These are phyloP conservation scores for Habrosyne pyritoides DNA, from an alignment of 2,888 invertebrate species.

Conservation along the genomic window DNA sequence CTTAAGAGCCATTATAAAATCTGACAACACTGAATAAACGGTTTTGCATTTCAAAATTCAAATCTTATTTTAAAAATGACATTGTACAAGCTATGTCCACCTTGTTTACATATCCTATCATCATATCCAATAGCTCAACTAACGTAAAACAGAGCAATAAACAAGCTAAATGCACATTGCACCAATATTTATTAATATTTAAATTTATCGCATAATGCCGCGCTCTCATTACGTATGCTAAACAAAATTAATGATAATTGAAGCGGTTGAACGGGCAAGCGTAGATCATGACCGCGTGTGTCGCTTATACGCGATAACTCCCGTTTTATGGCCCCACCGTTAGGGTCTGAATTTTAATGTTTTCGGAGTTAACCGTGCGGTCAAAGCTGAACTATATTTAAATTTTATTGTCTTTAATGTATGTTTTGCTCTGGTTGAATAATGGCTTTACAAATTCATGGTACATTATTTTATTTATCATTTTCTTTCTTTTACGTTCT, in stretches of 20 bases:
- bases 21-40: too few species aligned
- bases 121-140: neutral
- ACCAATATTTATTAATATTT: neutral
- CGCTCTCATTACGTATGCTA: constrained; percentile 12
- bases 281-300: constrained; percentile 14
- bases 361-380: constrained; percentile 18
- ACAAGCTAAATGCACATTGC: neutral
- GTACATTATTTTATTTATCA: too few species aligned
- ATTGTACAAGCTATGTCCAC: too few species aligned
- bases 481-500: too few species aligned
- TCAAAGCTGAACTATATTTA: constrained; percentile 26
- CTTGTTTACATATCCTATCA: too few species aligned
- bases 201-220: neutral
- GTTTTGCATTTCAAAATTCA: too few species aligned
- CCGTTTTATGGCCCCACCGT: constrained; percentile 24
- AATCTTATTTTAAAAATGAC: too few species aligned
- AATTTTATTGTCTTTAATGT: constrained; percentile 21
- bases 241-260: constrained; percentile 27
- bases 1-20: too few species aligned
- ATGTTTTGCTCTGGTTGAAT: constrained; percentile 8
- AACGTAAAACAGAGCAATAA: neutral
- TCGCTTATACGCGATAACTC: constrained; percentile 21
- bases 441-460: too few species aligned
- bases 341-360: constrained; percentile 35
- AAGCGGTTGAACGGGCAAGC: constrained; percentile 13